These are phyloP conservation scores for Agrochola lychnidis DNA, from an alignment of 2,888 invertebrate species.

Conservation along the genomic window DNA sequence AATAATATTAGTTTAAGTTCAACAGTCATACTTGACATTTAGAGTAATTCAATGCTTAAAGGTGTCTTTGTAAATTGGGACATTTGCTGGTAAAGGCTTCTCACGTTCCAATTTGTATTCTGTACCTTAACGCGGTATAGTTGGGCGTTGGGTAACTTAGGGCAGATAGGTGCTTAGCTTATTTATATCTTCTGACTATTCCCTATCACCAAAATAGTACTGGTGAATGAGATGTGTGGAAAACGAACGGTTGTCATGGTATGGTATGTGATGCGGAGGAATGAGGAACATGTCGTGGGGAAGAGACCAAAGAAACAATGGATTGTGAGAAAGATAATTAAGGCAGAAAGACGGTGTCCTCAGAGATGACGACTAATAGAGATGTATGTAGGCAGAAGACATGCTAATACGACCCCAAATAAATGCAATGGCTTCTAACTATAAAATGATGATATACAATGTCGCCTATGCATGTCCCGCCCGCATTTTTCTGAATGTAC, in stretches of 20 bases:
- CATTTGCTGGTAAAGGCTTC: conserved; percentile 14
- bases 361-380: neutral
- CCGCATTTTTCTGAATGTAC: no score
- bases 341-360: neutral
- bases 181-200: neutral
- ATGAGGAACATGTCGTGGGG: no score
- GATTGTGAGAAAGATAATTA: neutral
- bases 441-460: neutral
- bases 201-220: no score
- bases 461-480: no score
- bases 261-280: neutral
- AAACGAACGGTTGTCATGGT: neutral
- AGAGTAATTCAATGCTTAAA: conserved; percentile 15
- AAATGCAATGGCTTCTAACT: neutral
- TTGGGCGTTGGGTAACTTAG: conserved; percentile 20
- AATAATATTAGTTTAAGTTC: conserved; percentile 34
- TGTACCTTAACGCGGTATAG: neutral
- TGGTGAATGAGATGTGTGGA: neutral
- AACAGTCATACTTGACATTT: conserved; percentile 52
- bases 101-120: conserved; percentile 43
- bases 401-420: neutral
- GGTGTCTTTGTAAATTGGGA: conserved; percentile 32
- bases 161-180: neutral
- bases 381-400: neutral
- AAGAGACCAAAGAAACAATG: neutral